Percentiles rank a stretch among this genome's conserved stretches.
These are phyloP conservation scores for Clistopyga incitator DNA, from an alignment of 2,888 invertebrate species.

Conservation along the genomic window DNA sequence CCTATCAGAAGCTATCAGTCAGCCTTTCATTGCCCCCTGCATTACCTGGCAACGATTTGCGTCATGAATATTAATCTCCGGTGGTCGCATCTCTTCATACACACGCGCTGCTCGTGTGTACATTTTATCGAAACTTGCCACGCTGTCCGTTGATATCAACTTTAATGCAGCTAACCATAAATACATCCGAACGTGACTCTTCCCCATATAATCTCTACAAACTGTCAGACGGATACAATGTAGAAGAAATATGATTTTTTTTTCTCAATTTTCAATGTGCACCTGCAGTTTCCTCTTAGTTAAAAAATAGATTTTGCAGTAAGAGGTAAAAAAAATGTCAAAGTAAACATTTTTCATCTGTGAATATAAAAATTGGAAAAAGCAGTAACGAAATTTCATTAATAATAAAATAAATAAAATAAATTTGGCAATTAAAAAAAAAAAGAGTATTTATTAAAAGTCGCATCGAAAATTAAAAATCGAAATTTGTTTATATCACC, in stretches of 20 bases:
- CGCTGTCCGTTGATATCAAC: constrained; percentile 31
- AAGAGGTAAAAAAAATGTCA: too few relatives aligned
- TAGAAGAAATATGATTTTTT: background rate
- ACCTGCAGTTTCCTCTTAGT: background rate
- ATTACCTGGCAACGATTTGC: constrained; percentile 67
- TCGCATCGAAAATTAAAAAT: too few relatives aligned
- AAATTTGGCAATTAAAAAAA: too few relatives aligned
- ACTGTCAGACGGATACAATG: background rate
- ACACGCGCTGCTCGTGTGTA: background rate
- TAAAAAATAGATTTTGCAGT: background rate
- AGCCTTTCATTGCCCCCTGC: constrained; percentile 37
- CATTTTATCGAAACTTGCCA: constrained; percentile 39
- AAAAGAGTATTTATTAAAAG: too few relatives aligned
- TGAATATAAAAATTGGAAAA: too few relatives aligned
- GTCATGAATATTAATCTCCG: constrained; percentile 62
- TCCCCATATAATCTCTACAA: constrained; percentile 20
- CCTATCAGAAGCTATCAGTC: constrained; percentile 45
- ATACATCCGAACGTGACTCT: constrained; percentile 34
- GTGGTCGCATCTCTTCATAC: constrained; percentile 27
- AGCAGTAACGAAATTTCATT: too few relatives aligned
- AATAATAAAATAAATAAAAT: too few relatives aligned
- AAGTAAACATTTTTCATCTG: too few relatives aligned
- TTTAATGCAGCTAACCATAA: constrained; percentile 47
- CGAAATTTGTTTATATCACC: too few relatives aligned
- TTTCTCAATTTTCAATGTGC: background rate